These are phyloP conservation scores for Idaea dimidiata DNA, from an alignment of 2,888 invertebrate species.

Conservation along the genomic window DNA sequence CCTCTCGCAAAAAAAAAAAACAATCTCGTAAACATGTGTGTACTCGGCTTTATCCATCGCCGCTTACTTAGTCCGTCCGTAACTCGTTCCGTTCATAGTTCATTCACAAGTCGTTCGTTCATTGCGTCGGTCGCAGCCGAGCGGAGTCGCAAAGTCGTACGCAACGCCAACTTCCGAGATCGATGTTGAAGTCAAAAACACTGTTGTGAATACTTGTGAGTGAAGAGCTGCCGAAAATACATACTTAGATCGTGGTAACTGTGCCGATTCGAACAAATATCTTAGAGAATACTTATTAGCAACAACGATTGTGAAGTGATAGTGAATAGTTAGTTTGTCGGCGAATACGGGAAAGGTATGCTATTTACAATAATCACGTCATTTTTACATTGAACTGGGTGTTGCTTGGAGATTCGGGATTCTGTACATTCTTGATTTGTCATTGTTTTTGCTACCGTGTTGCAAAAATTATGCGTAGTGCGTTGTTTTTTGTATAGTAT, in stretches of 20 bases:
- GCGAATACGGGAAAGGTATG: slow-evolving; percentile 48
- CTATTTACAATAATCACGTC: slow-evolving; percentile 62
- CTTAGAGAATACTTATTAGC: slow-evolving; percentile 8
- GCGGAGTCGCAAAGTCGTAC: slow-evolving; percentile 27
- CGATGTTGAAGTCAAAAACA: slow-evolving; percentile 60
- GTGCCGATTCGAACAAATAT: slow-evolving; percentile 35
- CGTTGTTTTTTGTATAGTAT: slow-evolving; percentile 15
- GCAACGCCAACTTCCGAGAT: slow-evolving; percentile 37
- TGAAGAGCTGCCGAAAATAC: slow-evolving; percentile 23
- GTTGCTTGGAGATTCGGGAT: slow-evolving; percentile 42
- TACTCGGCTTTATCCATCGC: not conserved
- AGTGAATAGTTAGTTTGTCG: not conserved
- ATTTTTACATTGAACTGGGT: slow-evolving; percentile 44
- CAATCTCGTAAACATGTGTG: not conserved
- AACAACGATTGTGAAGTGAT: not conserved
- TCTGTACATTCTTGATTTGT: slow-evolving; percentile 27
- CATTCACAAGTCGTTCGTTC: slow-evolving; percentile 26
- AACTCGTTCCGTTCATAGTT: slow-evolving; percentile 22
- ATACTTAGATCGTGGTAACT: slow-evolving; percentile 54
- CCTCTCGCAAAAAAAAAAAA: too few relatives aligned
- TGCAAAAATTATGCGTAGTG: slow-evolving; percentile 8
- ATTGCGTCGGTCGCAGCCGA: slow-evolving; percentile 43
- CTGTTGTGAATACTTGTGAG: slow-evolving; percentile 50
- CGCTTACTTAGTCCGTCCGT: not conserved
- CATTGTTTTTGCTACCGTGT: slow-evolving; percentile 3